phyloP scores from a whole-genome alignment of 2,888 invertebrate genomes.

The Limnephilus marmoratus region DNA sequence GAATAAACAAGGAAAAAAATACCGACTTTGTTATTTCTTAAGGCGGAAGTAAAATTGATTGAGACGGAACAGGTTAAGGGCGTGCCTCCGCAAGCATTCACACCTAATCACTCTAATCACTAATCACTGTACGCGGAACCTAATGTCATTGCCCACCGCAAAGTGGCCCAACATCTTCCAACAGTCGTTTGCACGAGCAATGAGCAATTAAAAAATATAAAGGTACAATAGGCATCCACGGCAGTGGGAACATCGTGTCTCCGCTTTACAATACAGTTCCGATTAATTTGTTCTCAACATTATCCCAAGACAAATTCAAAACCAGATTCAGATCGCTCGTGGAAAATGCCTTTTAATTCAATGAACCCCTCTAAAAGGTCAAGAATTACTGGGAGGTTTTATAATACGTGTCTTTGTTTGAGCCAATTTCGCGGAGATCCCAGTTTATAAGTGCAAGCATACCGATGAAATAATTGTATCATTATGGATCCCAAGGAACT shows the following conservation, averaged over 20 bases:
- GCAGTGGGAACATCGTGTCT: slow-evolving; percentile 30
- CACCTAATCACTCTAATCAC: slow-evolving; percentile 2
- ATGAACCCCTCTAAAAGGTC: background rate
- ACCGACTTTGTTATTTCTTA: background rate
- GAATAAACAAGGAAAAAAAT: no score
- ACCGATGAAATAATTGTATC: slow-evolving; percentile 19
- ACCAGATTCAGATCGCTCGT: background rate
- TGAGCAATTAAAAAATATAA: slow-evolving; percentile 14
- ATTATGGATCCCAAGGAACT: slow-evolving; percentile 38
- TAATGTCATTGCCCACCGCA: background rate
- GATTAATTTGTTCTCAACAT: background rate
- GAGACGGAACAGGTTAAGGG: background rate
- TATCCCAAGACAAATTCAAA: background rate
- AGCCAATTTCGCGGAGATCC: background rate
- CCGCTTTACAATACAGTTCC: slow-evolving; percentile 16
- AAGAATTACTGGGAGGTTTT: background rate
- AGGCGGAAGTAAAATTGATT: background rate
- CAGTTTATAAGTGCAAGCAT: background rate
- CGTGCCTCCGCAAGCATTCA: background rate
- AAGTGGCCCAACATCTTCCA: background rate
- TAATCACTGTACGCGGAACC: background rate
- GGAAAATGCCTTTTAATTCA: background rate
- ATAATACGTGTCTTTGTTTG: background rate
- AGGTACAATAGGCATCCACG: background rate
- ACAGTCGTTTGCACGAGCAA: slow-evolving; percentile 5